A percentile compares a stretch with the other conserved stretches of the same genome.
phyloP scores from a whole-genome alignment of 2,888 invertebrate genomes.

The Sepiola atlantica region DNA sequence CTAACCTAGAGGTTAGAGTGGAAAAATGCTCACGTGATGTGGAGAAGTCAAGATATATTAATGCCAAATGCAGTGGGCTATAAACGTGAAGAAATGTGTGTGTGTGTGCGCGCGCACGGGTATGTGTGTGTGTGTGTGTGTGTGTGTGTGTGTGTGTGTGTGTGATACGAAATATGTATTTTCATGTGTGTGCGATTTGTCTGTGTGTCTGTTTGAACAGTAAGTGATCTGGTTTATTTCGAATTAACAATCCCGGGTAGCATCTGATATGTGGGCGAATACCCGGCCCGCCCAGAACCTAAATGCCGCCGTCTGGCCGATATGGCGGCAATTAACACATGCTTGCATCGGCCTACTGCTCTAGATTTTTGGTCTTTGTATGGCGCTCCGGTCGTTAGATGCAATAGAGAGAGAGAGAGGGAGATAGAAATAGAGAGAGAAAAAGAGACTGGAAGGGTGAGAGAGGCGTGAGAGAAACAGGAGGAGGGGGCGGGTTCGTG shows the following conservation, averaged over 20 bases:
- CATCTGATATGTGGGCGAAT: not conserved
- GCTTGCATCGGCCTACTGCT: constrained; percentile 11
- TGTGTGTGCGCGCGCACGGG: not conserved
- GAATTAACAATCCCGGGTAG: not conserved
- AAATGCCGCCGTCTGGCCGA: constrained; percentile 32
- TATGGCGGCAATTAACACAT: not conserved
- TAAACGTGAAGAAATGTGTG: too few species aligned
- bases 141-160: not conserved
- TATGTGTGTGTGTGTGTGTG: not conserved
- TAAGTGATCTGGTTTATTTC: not conserved
- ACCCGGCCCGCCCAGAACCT: too few species aligned
- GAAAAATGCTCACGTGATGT: too few species aligned
- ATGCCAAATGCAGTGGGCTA: too few species aligned
- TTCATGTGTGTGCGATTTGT: not conserved
- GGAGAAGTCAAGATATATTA: too few species aligned
- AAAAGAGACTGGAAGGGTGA: too few species aligned
- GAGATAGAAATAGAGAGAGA: too few species aligned
- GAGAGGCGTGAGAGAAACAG: too few species aligned
- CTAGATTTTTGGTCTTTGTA: not conserved
- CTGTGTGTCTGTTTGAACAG: not conserved
- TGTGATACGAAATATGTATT: not conserved
- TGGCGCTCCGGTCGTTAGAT: not conserved
- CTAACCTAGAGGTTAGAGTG: too few species aligned
- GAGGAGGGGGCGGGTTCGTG: not conserved
- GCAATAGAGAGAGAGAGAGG: not conserved